Conservation (phyloP, 2,113 vertebrate species). For the Eolophus roseicapilla region DNA sequence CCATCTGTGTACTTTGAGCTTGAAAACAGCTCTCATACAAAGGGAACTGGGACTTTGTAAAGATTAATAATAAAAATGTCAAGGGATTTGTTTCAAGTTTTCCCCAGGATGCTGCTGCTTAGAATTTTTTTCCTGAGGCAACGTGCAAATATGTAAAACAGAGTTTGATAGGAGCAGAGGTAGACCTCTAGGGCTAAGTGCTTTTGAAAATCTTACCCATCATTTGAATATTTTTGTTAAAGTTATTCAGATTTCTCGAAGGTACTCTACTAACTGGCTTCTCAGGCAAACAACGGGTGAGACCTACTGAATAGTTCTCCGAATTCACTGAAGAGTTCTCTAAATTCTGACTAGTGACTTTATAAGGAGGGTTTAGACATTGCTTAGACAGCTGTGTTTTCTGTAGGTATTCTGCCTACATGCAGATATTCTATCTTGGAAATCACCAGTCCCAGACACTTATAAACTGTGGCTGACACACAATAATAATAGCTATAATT, state of each 20-base stretch:
- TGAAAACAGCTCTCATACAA: background rate
- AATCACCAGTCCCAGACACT: background rate
- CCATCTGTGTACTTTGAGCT: background rate
- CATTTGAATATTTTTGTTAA: background rate
- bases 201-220: background rate
- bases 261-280: background rate
- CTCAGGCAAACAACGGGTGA: background rate
- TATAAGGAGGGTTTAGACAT: background rate
- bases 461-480: background rate
- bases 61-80: background rate
- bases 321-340: background rate
- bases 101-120: background rate
- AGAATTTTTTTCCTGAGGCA: background rate
- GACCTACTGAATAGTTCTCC: background rate
- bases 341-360: background rate
- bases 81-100: background rate
- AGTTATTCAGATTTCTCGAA: background rate
- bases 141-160: background rate
- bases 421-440: background rate
- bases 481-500: background rate
- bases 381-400: background rate
- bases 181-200: background rate
- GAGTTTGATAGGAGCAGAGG: background rate
- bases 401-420: background rate
- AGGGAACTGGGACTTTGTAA: background rate